Evolutionary conservation across 2,888 invertebrate species (phyloP), one percentile per base, ranked within the genome.

Genomic region (Plebejus anna): DNA sequence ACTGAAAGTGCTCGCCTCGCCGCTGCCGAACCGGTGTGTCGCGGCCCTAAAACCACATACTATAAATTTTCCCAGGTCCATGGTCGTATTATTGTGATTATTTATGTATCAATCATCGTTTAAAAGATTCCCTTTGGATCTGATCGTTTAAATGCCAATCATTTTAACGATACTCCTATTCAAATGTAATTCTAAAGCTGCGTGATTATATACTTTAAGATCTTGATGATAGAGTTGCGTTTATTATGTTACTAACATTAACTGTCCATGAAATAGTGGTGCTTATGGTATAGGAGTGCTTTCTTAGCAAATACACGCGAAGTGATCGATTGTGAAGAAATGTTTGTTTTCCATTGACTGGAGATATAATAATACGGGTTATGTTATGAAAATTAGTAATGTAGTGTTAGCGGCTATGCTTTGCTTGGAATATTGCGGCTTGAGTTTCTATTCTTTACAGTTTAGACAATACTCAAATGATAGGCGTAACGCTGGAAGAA

Each of bases 161-260:
- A 78, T 76, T 76, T 77, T 75, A 75, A 73, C 75, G 72, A 79
- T 79, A 77, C 77, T 76, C 76, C 75, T 77, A 79, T 79, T 79
- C 76, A 77, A 77, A 59, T 36, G 66, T 70, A 59, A 71, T 71
- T 70, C 71, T 55, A 57, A 75, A 32, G n/a, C 22, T 70, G 55
- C 4, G 16, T 55, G 55, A 55, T 51, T 55, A 55, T 51, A 5
- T 3, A 73, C 73, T 55, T 51, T 73, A 55, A 16, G 51, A 16
- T 55, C 0, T 51, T 3, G 28, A 11, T 1, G 13, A 16, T 55
- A 73, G 7, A 51, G 73, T 55, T 73, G 28, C 4, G 13, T 55
- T 16, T 73, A 16, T 28, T 32, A 13, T 73, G 13, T 6, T 32
- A n/a, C n/a, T 72, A 28, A 73, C 11, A 13, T 51, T 73, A 76